Evolutionary conservation across 2,888 invertebrate genomes (phyloP).

Genomic region (Hirtodrosophila duncani): DNA sequence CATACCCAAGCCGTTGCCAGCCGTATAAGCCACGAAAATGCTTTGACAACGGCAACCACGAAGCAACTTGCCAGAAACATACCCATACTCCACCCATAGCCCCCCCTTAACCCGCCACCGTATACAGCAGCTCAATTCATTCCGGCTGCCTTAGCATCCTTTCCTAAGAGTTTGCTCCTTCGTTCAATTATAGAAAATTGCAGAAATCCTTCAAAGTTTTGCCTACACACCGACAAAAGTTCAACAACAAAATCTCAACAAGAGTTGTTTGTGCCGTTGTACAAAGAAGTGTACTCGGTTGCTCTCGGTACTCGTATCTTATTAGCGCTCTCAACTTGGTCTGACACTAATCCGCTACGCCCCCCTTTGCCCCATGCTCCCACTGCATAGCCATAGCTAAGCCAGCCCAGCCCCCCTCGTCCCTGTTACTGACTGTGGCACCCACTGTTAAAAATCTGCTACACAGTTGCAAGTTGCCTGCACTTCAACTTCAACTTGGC

Average conservation of each 20-base stretch:
- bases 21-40: slow-evolving; percentile 31
- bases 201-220: slow-evolving; percentile 63
- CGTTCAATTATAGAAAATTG: slow-evolving; percentile 65
- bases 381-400: not conserved
- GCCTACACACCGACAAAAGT: slow-evolving; percentile 29
- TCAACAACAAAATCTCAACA: slow-evolving; percentile 28
- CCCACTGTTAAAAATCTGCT: no score
- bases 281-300: no score
- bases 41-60: slow-evolving; percentile 49
- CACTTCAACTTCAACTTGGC: slow-evolving; percentile 56
- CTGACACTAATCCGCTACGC: slow-evolving; percentile 57
- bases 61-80: no score
- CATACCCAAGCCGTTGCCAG: slow-evolving; percentile 31
- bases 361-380: not conserved
- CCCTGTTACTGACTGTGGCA: no score
- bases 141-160: slow-evolving; percentile 15
- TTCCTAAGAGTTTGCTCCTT: slow-evolving; percentile 2
- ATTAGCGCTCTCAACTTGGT: slow-evolving; percentile 55
- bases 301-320: slow-evolving; percentile 48
- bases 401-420: no score
- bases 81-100: no score
- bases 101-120: no score
- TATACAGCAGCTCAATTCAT: no score
- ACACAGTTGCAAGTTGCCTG: slow-evolving; percentile 37
- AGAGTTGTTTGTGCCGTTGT: slow-evolving; percentile 14